Conservation (phyloP, 2,113 vertebrate genomes). For the Brachirus orientalis region DNA sequence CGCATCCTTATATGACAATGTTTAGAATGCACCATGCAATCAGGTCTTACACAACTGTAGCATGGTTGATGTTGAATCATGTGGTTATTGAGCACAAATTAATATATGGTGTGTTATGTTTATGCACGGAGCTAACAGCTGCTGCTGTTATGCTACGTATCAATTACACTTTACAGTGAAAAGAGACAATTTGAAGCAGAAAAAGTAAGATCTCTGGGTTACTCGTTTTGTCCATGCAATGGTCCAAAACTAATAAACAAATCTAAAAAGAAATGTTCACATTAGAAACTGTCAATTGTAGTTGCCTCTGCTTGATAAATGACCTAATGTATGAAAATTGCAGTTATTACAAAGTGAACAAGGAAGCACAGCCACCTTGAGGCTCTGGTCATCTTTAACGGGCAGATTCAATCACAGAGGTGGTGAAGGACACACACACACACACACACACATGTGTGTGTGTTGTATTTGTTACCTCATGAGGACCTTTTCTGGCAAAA, state of each 20-base stretch:
- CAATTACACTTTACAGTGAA: too few relatives aligned
- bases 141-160: too few relatives aligned
- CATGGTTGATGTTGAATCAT: slow-evolving; percentile 6
- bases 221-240: too few relatives aligned
- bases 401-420: slow-evolving; percentile 38
- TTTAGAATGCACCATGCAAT: slow-evolving; percentile 1
- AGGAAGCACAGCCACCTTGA: not conserved
- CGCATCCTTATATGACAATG: slow-evolving; percentile 14
- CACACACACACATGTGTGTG: slow-evolving; percentile 17
- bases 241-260: too few relatives aligned
- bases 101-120: not conserved
- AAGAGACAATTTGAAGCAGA: too few relatives aligned
- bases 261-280: not conserved
- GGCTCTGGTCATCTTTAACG: slow-evolving; percentile 7
- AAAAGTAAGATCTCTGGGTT: too few relatives aligned
- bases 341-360: not conserved
- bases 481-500: too few relatives aligned
- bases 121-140: not conserved
- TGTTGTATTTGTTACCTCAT: too few relatives aligned
- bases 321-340: too few relatives aligned
- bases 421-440: too few relatives aligned
- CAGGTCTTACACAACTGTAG: not conserved
- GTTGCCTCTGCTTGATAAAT: too few relatives aligned
- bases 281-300: not conserved
- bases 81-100: not conserved